A percentile compares a stretch with the other conserved stretches of the same genome.
These are phyloP conservation scores for Gallinago solitaria DNA, from an alignment of 2,797 vertebrate species.

Conservation along the genomic window DNA sequence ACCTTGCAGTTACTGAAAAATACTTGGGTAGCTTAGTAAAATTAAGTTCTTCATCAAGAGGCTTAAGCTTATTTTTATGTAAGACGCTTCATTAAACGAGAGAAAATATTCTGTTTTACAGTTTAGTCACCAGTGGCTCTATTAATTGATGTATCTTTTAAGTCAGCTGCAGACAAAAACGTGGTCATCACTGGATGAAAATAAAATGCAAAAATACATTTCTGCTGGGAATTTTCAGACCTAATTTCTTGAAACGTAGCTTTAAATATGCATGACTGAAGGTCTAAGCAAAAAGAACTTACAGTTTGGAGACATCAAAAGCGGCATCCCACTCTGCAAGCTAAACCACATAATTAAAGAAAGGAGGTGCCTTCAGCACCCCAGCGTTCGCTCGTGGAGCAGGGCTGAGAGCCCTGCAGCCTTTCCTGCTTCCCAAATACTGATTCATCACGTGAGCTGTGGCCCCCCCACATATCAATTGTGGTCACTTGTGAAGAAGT, in stretches of 20 bases:
- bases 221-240: constrained; percentile 51
- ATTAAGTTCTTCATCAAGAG: background rate
- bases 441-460: rapidly evolving
- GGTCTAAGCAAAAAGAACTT: background rate
- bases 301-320: constrained; percentile 5
- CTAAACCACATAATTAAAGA: background rate
- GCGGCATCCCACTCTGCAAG: background rate
- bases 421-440: background rate
- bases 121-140: constrained; percentile 2
- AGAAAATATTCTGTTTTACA: background rate
- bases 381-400: background rate
- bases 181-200: constrained; percentile 39
- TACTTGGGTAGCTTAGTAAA: background rate
- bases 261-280: constrained; percentile 53
- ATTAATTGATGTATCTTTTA: constrained; percentile 26
- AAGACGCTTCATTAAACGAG: background rate
- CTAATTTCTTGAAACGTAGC: constrained; percentile 9
- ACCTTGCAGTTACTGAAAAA: background rate
- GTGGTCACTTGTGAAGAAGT: background rate
- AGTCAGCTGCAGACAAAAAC: background rate
- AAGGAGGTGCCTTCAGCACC: background rate
- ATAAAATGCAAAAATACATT: background rate
- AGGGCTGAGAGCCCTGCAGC: background rate
- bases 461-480: rapidly evolving
- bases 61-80: background rate